Evolutionary conservation across 2,888 invertebrate genomes (phyloP).

Genomic region (Strigamia maritima): DNA sequence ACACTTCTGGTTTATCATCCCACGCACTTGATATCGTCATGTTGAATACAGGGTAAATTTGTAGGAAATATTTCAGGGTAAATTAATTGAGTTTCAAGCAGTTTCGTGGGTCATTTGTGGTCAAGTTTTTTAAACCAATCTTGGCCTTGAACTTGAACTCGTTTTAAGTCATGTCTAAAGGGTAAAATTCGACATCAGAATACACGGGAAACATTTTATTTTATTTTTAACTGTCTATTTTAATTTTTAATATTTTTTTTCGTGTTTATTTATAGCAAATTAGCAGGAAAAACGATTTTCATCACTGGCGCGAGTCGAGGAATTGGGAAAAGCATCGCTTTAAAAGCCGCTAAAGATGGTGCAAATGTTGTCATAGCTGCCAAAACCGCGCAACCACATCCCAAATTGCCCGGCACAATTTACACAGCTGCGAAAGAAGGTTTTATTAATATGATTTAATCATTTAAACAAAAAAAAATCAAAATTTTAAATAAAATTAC

Average conservation of each 20-base stretch:
- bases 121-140: not conserved
- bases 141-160: not conserved
- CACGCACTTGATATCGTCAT: not conserved
- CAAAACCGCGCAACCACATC: conserved; percentile 85
- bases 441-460: conserved; percentile 16
- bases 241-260: not conserved
- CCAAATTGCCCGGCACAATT: conserved; percentile 87
- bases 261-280: conserved; percentile 52
- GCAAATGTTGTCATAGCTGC: conserved; percentile 89
- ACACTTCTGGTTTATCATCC: no score
- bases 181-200: not conserved
- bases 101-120: not conserved
- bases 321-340: conserved; percentile 90
- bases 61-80: not conserved
- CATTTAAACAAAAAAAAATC: not conserved
- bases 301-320: conserved; percentile 96
- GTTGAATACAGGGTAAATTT: not conserved
- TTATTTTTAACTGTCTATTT: not conserved
- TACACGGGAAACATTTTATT: no score
- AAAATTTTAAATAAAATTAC: conserved; percentile 24
- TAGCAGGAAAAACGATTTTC: conserved; percentile 86
- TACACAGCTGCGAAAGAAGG: conserved; percentile 79
- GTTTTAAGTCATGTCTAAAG: not conserved
- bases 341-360: conserved; percentile 88
- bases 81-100: not conserved